phyloP scores from a whole-genome alignment of 2,888 invertebrate species.

The Drosophila pseudotakahashii region DNA sequence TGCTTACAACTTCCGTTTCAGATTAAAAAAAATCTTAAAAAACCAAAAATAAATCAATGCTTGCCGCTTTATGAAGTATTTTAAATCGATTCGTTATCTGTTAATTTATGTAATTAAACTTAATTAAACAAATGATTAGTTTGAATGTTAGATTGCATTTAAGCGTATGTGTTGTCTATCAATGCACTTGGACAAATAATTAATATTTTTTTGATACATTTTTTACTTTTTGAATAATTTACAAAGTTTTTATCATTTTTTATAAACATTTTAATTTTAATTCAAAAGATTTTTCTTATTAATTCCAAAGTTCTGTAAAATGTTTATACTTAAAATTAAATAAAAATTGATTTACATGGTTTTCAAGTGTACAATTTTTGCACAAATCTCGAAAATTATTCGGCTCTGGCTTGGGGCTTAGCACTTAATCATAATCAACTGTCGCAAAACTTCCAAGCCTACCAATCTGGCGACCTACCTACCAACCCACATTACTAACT shows the following conservation, averaged over 20 bases:
- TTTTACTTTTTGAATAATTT: too few species aligned
- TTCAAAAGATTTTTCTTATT: too few species aligned
- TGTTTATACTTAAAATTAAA: too few species aligned
- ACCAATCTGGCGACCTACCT: slow-evolving; percentile 35
- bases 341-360: too few species aligned
- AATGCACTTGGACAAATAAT: not conserved
- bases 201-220: too few species aligned
- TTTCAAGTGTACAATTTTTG: not conserved
- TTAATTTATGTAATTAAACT: not conserved
- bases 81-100: not conserved
- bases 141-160: not conserved
- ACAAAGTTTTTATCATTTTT: too few species aligned
- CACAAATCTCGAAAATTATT: slow-evolving; percentile 68
- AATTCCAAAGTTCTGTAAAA: too few species aligned
- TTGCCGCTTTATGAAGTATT: not conserved
- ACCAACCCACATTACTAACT: slow-evolving; percentile 56
- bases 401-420: slow-evolving; percentile 61
- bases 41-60: not conserved
- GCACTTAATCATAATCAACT: slow-evolving; percentile 80
- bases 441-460: slow-evolving; percentile 69
- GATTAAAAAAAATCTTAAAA: not conserved
- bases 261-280: too few species aligned
- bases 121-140: too few species aligned
- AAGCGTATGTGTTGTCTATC: not conserved
- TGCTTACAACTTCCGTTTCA: slow-evolving; percentile 1